Conservation (phyloP, 2,797 vertebrate genomes). For the Sebastes vulpes region DNA sequence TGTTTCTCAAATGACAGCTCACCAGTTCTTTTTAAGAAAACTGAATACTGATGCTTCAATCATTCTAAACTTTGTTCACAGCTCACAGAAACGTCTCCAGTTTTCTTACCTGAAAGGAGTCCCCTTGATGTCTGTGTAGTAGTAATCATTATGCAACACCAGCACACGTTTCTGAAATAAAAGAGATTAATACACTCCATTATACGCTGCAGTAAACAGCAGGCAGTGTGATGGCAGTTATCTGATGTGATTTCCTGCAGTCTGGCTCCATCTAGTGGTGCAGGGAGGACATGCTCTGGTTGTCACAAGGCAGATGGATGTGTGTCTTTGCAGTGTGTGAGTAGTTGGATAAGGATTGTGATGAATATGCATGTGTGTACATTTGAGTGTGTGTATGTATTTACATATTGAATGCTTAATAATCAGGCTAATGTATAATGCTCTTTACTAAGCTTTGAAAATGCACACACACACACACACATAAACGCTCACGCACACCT, state of each 20-base stretch:
- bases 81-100: background rate
- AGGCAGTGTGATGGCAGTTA: background rate
- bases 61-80: background rate
- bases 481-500: conserved; percentile 9
- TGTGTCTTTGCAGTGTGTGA: background rate
- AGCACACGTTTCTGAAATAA: conserved; percentile 94
- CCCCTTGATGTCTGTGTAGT: conserved; percentile 98
- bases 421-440: conserved; percentile 50
- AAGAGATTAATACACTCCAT: conserved; percentile 3
- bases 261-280: conserved; percentile 79
- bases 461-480: conserved; percentile 17
- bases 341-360: conserved; percentile 5
- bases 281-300: background rate
- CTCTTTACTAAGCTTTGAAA: conserved; percentile 44
- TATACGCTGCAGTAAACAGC: background rate
- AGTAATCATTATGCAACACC: conserved; percentile 98
- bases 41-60: background rate
- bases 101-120: conserved; percentile 95
- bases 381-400: conserved; percentile 7
- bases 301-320: background rate
- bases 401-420: conserved; percentile 51
- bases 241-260: conserved; percentile 45
- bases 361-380: conserved; percentile 17
- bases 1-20: background rate
- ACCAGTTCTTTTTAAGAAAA: background rate